These are phyloP conservation scores for Mesorhabditis sp. DNA, from an alignment of 2,888 invertebrate species.

Conservation along the genomic window DNA sequence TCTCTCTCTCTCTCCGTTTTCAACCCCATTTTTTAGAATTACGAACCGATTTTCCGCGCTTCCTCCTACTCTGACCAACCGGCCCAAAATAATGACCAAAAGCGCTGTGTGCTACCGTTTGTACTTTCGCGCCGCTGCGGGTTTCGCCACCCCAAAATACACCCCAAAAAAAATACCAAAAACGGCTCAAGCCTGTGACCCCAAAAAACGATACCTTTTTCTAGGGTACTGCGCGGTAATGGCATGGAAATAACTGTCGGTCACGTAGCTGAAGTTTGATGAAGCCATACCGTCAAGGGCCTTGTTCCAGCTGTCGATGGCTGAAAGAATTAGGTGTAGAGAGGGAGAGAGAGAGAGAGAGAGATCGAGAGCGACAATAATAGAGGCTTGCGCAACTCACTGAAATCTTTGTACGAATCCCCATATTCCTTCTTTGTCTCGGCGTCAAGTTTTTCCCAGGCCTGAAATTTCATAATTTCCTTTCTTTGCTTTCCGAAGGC, in stretches of 20 bases:
- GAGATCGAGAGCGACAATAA: background rate
- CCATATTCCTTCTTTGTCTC: conserved; percentile 44
- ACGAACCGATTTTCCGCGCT: no score
- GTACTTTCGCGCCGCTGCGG: no score
- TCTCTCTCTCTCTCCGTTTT: no score
- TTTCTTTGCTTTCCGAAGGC: background rate
- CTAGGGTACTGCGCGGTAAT: conserved; percentile 46
- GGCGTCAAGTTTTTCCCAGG: conserved; percentile 33
- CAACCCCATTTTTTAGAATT: no score
- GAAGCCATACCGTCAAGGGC: conserved; percentile 35
- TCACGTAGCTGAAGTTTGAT: conserved; percentile 40
- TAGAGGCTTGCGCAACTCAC: no score
- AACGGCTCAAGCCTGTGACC: no score
- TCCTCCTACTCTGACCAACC: no score
- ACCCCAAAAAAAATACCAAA: conserved; percentile 3
- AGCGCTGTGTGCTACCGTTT: no score
- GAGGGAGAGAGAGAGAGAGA: background rate
- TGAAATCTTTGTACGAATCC: conserved; percentile 41
- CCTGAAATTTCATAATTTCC: conserved; percentile 9
- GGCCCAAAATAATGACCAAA: no score
- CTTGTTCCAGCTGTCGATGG: conserved; percentile 37
- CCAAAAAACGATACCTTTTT: conserved; percentile 13
- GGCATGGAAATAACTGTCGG: conserved; percentile 51
- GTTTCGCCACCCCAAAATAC: background rate
- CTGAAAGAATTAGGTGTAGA: conserved; percentile 19